These are phyloP conservation scores for Trichopria drosophilae DNA, from an alignment of 2,888 invertebrate species.

Conservation along the genomic window DNA sequence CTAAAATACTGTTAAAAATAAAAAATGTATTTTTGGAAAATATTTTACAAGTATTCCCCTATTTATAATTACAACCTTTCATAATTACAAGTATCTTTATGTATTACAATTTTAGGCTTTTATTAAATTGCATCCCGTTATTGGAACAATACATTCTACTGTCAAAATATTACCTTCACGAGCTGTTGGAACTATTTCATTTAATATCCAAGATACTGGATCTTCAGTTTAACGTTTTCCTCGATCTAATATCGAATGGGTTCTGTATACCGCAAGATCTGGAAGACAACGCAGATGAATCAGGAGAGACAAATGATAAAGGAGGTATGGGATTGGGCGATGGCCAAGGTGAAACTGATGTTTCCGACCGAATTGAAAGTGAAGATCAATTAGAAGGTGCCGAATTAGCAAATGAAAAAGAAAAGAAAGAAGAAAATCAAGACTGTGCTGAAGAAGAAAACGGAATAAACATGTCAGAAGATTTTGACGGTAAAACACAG, in stretches of 20 bases:
- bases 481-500: conserved; percentile 88
- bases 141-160: conserved; percentile 77
- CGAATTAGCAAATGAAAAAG: conserved; percentile 76
- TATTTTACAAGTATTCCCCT: neutral
- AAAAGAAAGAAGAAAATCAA: conserved; percentile 68
- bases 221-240: conserved; percentile 80
- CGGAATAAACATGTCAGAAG: conserved; percentile 94
- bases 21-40: too few relatives aligned
- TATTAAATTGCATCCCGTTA: conserved; percentile 66
- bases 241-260: conserved; percentile 80
- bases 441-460: conserved; percentile 87
- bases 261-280: conserved; percentile 91
- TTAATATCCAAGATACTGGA: conserved; percentile 82
- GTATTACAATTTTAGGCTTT: conserved; percentile 32
- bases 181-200: conserved; percentile 77
- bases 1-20: too few relatives aligned
- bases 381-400: conserved; percentile 94
- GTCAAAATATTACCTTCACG: conserved; percentile 77
- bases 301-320: conserved; percentile 61
- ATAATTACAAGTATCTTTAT: conserved; percentile 5
- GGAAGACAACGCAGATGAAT: conserved; percentile 72
- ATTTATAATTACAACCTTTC: neutral
- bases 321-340: conserved; percentile 90
- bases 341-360: conserved; percentile 91
- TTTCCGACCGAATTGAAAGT: conserved; percentile 89